Conservation (phyloP, 2,113 vertebrate species). For the Phyllostomus hastatus region DNA sequence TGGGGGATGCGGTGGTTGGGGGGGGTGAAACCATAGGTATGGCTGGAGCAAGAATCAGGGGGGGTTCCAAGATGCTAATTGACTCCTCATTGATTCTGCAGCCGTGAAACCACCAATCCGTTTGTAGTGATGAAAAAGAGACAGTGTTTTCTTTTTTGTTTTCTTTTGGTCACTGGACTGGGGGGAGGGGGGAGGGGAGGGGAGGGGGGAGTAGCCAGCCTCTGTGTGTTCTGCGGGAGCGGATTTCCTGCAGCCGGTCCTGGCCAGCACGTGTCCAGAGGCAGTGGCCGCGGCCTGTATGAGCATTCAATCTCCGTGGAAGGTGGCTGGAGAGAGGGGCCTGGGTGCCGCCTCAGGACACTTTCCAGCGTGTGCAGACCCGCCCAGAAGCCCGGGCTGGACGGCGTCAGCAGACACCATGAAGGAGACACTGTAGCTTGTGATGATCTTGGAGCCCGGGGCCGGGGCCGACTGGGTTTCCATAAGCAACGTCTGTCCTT, state of each 20-base stretch:
- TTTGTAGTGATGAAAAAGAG: neutral
- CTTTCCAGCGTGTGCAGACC: neutral
- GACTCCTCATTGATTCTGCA: accelerated
- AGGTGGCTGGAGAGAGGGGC: neutral
- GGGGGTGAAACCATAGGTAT: neutral
- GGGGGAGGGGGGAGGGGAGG: neutral
- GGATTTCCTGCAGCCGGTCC: neutral
- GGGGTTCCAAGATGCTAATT: neutral
- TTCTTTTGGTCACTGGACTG: too few relatives aligned
- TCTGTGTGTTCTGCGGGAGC: accelerated
- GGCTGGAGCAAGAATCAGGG: neutral
- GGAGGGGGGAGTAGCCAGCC: neutral
- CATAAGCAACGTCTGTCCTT: neutral
- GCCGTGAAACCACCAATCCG: neutral
- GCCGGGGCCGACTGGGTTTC: neutral
- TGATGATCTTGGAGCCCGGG: neutral
- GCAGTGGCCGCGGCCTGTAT: neutral
- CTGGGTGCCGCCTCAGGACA: neutral
- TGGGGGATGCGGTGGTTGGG: neutral
- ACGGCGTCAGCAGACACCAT: neutral
- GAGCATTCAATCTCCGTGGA: neutral
- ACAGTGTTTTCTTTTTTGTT: too few relatives aligned
- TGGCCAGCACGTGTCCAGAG: neutral
- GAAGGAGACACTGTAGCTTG: neutral
- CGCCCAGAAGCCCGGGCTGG: neutral